These are phyloP conservation scores for Spicauda simplicius DNA, from an alignment of 2,888 invertebrate genomes.

Conservation along the genomic window DNA sequence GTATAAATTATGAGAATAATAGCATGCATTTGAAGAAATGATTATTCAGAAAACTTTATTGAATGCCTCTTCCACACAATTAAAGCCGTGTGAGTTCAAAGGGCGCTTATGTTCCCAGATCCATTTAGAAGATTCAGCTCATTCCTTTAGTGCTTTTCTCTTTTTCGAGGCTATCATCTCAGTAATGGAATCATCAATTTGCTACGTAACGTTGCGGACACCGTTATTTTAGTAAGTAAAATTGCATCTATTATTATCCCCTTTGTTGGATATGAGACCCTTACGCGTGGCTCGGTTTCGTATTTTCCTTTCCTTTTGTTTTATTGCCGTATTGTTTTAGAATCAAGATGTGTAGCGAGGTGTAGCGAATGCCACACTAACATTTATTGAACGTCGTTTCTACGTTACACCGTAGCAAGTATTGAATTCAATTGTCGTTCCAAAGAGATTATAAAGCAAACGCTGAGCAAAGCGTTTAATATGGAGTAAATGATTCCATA, in stretches of 20 bases:
- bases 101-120: not conserved
- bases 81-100: not conserved
- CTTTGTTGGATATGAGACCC: conserved; percentile 27
- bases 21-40: not conserved
- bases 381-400: not conserved
- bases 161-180: conserved; percentile 15
- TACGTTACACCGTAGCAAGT: too few species aligned
- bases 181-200: conserved; percentile 32
- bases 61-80: not conserved
- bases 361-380: not conserved
- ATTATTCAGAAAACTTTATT: not conserved
- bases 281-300: conserved; percentile 12
- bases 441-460: not conserved
- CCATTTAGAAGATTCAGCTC: not conserved
- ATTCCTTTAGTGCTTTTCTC: conserved; percentile 20
- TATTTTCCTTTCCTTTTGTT: conserved; percentile 19
- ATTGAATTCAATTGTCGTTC: not conserved
- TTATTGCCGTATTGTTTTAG: conserved; percentile 1
- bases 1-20: too few species aligned
- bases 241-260: conserved; percentile 26
- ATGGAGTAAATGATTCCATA: not conserved
- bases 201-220: conserved; percentile 26
- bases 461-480: not conserved
- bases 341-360: conserved; percentile 2
- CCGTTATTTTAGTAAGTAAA: conserved; percentile 29